Evolutionary conservation across 1,140 invertebrate species (phyloP), one percentile per base, ranked within the genome.

Genomic region (Adelges cooleyi): DNA sequence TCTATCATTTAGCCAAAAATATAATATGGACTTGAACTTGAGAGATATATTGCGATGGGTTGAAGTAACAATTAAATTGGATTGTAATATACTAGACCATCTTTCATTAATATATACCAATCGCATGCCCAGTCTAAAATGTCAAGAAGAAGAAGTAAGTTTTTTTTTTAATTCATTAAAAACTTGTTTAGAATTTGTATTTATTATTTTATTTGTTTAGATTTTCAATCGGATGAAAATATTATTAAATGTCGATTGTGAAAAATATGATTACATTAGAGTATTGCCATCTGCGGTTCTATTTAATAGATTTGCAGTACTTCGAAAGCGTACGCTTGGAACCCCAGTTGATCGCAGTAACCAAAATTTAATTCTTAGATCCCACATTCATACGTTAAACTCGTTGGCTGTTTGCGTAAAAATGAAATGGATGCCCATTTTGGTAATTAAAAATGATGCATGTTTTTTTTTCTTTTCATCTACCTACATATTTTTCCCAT

Each of bases 31-130:
- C 75, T 92, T 97, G 75, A 99, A 99, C 79, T 77, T 99, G 33
- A 80, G 97, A 71, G 97, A 99, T 74, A 79, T 99, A 65, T 86
- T 87, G 40, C 82, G 95, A 69, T 98, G 94, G 93, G 93, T 89
- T 74, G 84, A 95, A 72, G 74, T 81, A 0, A 77, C 80, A 2
- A 54, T 40, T 15, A 44, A 44, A 33, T 66, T 46, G 3, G 54
- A 36, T 44, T 66, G 18, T 36, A 72, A 17, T 77, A 83, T 70
- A 82, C 84, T 33, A 84, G 84, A 46, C 80, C 82, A 68, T 85
- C 80, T 90, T 0, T 77, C 85, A 67, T 77, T 93, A 59, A 80
- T 96, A 48, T 95, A 93, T 73, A 77, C 81, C 1, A 84, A 87
- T 70, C 80, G 92, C 70, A 89, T 95, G 85, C 78, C 90, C 69